Evolutionary conservation across 2,888 invertebrate species (phyloP), one percentile per base, ranked within the genome.

Genomic region (Lasioglossum zephyrum): DNA sequence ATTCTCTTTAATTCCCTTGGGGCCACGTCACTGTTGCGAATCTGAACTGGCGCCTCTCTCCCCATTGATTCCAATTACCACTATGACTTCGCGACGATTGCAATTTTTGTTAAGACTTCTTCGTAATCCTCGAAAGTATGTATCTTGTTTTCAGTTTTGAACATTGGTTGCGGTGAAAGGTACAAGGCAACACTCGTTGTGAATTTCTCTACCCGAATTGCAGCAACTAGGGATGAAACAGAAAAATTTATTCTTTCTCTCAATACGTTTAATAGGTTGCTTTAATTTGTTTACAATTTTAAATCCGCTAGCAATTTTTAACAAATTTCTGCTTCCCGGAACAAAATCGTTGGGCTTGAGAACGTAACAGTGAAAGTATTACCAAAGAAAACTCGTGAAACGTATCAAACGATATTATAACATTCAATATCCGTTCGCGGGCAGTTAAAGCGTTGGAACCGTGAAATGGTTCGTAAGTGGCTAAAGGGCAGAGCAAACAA

Each of bases 1-100:
- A 22, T 57, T 57, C 44, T 9, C 47, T 78, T 70, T 81, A 44
- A 78, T n/a, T 47, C 47, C 39, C 22, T 47, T 78, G 36, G 36
- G 44, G 1, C 36, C 36, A 36, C 36, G 13, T 22, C 47, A 31
- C 22, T 49, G 49, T 73, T 31, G 22, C 31, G 31, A 36, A 8
- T 22, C 36, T 73, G 22, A 18, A 49, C 6, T 49, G 22, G 22
- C 36, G 36, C n/a, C 49, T 36, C 31, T 3, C 36, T 3, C 2
- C 49, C 9, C 73, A 22, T 31, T 60, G 13, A 26, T 60, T 60
- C 60, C 16, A 26, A 16, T 63, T 31, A 31, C 16, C 60, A 26
- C 0, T 4, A 6, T 6, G 60, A 16, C 60, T 63, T 26, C 9
- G 16, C 60, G 5, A 16, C 13, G 26, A 5, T 9, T 31, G 11